Percentiles rank a stretch among this genome's conserved stretches.
Evolutionary conservation across 2,888 invertebrate genomes (phyloP).

Genomic region (Eupithecia insigniata): DNA sequence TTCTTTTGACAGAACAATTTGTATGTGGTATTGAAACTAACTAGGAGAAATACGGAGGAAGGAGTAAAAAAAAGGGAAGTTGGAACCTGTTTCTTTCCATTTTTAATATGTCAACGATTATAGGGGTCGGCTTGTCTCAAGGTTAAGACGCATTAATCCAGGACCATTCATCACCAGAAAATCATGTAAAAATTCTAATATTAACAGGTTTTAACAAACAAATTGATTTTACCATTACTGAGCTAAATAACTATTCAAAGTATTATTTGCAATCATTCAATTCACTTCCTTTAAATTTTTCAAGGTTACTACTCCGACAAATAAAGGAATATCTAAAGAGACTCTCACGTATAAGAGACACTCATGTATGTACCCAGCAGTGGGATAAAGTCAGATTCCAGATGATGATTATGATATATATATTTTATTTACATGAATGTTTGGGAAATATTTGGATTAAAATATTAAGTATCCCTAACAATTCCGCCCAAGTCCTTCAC

Average conservation of each 20-base stretch:
- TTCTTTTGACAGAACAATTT: not conserved
- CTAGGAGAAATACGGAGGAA: not conserved
- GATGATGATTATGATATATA: not conserved
- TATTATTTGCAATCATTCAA: not conserved
- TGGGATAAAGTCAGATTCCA: not conserved
- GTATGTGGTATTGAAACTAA: not conserved
- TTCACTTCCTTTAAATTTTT: not conserved
- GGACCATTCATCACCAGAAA: not conserved
- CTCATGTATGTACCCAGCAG: not conserved
- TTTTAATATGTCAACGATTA: not conserved
- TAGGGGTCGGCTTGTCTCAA: not conserved
- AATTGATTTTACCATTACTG: not conserved
- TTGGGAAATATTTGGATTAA: too few relatives aligned
- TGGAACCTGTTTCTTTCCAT: not conserved
- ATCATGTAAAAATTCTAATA: not conserved
- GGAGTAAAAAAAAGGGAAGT: not conserved
- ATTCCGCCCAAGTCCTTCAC: too few relatives aligned
- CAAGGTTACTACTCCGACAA: not conserved
- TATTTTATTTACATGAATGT: not conserved
- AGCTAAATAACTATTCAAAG: not conserved
- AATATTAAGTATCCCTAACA: too few relatives aligned
- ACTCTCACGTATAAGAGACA: not conserved
- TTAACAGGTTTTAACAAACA: not conserved
- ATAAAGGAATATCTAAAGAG: not conserved
- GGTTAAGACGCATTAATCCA: slow-evolving; percentile 1